These are phyloP conservation scores for Stictonetta naevosa DNA, from an alignment of 2,113 vertebrate genomes.

Conservation along the genomic window DNA sequence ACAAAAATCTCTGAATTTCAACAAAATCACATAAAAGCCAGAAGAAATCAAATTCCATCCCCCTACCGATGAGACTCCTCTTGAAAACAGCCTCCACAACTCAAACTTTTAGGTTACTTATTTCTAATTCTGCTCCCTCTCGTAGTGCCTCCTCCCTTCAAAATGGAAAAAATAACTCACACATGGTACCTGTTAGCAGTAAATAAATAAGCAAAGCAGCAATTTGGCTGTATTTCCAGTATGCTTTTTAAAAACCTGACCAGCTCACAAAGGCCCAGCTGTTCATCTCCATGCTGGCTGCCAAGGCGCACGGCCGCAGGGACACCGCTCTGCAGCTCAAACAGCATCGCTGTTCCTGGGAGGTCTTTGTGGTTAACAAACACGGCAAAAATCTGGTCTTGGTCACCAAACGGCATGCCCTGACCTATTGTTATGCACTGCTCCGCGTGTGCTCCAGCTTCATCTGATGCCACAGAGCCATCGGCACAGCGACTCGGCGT, in stretches of 20 bases:
- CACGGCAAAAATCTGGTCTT: rapidly evolving
- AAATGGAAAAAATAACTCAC: neutral
- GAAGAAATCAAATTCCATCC: neutral
- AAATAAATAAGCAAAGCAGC: neutral
- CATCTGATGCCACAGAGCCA: too few species aligned
- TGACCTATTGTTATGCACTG: neutral
- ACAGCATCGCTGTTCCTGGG: neutral
- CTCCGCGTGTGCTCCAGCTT: rapidly evolving
- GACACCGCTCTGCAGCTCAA: neutral
- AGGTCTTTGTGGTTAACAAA: neutral
- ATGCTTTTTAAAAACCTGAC: rapidly evolving
- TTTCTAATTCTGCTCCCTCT: neutral
- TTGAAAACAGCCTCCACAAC: neutral
- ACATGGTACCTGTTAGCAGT: neutral
- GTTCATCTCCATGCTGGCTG: neutral
- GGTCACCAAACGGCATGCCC: rapidly evolving
- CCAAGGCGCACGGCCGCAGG: neutral
- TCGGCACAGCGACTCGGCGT: rapidly evolving
- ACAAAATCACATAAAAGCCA: neutral
- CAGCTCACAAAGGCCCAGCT: neutral
- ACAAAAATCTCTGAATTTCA: neutral
- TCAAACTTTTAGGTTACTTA: too few species aligned
- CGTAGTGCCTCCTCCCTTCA: neutral
- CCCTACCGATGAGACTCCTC: rapidly evolving
- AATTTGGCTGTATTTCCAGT: neutral